Conservation (phyloP, 2,113 vertebrate species). For the Ceyx cyanopectus region DNA sequence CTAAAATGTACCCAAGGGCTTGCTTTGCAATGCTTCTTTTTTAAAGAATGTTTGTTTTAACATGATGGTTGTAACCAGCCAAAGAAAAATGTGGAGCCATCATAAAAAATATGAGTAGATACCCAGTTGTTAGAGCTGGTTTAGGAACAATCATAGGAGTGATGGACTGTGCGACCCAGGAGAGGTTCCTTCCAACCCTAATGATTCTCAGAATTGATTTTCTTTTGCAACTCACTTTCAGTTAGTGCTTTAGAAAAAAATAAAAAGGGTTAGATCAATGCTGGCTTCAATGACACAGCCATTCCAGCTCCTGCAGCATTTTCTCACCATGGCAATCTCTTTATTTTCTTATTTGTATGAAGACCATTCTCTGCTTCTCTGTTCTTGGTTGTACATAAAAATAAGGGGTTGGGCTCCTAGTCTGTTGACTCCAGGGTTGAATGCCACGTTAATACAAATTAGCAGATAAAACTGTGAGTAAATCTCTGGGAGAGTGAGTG, state of each 20-base stretch:
- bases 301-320: conserved; percentile 44
- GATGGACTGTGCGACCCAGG: conserved; percentile 57
- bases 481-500: not conserved
- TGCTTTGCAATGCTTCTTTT: conserved; percentile 31
- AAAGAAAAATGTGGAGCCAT: conserved; percentile 40
- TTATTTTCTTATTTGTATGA: conserved; percentile 26
- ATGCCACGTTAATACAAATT: not conserved
- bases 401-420: not conserved
- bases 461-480: not conserved
- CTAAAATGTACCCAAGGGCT: conserved; percentile 43
- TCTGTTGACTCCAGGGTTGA: not conserved
- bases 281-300: conserved; percentile 59
- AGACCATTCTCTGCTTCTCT: conserved; percentile 9
- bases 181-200: conserved; percentile 67
- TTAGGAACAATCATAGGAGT: conserved; percentile 66
- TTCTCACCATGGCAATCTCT: conserved; percentile 23
- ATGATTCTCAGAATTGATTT: conserved; percentile 65
- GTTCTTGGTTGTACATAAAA: conserved; percentile 12
- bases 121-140: conserved; percentile 58
- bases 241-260: conserved; percentile 63
- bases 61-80: conserved; percentile 9
- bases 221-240: conserved; percentile 72
- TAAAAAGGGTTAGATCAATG: conserved; percentile 60
- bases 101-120: conserved; percentile 40
- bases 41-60: conserved; percentile 58